A percentile compares a stretch with the other conserved stretches of the same genome.
phyloP scores from a whole-genome alignment of 2,888 invertebrate genomes.

The Sylvicola fuscatus region DNA sequence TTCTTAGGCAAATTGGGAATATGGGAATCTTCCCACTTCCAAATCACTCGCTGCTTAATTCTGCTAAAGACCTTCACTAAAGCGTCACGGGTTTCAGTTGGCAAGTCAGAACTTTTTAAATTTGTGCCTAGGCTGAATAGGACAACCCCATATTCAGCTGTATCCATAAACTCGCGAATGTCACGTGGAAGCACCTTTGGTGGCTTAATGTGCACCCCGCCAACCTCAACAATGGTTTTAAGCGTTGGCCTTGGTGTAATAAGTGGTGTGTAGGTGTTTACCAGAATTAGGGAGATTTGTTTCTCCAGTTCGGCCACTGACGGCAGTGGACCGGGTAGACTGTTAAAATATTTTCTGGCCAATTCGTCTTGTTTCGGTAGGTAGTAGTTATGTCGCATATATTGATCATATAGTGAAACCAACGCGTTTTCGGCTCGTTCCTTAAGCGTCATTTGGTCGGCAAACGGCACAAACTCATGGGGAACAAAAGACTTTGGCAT shows the following conservation, averaged over 20 bases:
- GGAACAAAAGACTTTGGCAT: slow-evolving; percentile 29
- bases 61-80: slow-evolving; percentile 24
- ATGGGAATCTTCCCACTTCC: slow-evolving; percentile 28
- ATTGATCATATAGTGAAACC: slow-evolving; percentile 17
- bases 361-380: slow-evolving; percentile 21
- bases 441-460: slow-evolving; percentile 30
- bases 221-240: slow-evolving; percentile 28
- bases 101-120: slow-evolving; percentile 24
- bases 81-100: slow-evolving; percentile 18
- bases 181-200: slow-evolving; percentile 14
- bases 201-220: slow-evolving; percentile 30
- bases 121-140: slow-evolving; percentile 21
- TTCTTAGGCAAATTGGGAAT: slow-evolving; percentile 21
- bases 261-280: slow-evolving; percentile 28
- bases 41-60: slow-evolving; percentile 24
- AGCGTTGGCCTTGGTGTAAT: slow-evolving; percentile 25
- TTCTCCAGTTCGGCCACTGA: slow-evolving; percentile 24
- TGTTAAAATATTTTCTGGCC: slow-evolving; percentile 16
- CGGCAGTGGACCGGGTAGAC: slow-evolving; percentile 18
- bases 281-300: slow-evolving; percentile 25
- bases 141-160: slow-evolving; percentile 24
- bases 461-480: slow-evolving; percentile 23
- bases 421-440: slow-evolving; percentile 30
- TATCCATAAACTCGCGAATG: slow-evolving; percentile 21
- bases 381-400: slow-evolving; percentile 15